Conservation (phyloP, 2,797 vertebrate genomes). For the Poeciliopsis paucimaculata region DNA sequence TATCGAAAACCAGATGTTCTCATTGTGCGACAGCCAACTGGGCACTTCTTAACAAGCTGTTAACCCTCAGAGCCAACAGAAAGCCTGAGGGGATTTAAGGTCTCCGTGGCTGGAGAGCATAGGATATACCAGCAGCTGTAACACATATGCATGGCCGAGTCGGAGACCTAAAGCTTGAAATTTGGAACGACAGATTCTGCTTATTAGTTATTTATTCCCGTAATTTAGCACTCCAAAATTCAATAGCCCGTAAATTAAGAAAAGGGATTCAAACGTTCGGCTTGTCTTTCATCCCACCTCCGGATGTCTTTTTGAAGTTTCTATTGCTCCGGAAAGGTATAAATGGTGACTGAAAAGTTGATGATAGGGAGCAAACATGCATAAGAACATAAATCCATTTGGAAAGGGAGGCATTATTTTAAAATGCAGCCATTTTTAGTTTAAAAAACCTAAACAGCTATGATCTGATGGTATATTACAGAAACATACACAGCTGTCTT, state of each 20-base stretch:
- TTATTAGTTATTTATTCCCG: neutral
- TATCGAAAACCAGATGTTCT: conserved; percentile 71
- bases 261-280: conserved; percentile 37
- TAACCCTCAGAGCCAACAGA: conserved; percentile 46
- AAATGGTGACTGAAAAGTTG: conserved; percentile 30
- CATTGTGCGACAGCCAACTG: conserved; percentile 48
- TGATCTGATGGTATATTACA: neutral
- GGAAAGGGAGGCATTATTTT: conserved; percentile 9
- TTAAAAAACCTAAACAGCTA: neutral
- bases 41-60: conserved; percentile 59
- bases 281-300: conserved; percentile 51
- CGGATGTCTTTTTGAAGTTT: conserved; percentile 40
- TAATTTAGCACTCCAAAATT: neutral
- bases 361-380: neutral
- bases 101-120: conserved; percentile 15
- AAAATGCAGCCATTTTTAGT: conserved; percentile 18
- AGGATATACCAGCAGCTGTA: conserved; percentile 13
- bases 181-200: neutral
- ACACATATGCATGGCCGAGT: conserved; percentile 10
- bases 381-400: conserved; percentile 15
- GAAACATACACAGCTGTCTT: neutral
- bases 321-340: conserved; percentile 48
- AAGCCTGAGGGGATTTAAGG: conserved; percentile 33
- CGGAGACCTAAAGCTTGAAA: neutral
- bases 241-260: neutral